Conservation (phyloP, 2,113 vertebrate genomes). For the Caranx melampygus region DNA sequence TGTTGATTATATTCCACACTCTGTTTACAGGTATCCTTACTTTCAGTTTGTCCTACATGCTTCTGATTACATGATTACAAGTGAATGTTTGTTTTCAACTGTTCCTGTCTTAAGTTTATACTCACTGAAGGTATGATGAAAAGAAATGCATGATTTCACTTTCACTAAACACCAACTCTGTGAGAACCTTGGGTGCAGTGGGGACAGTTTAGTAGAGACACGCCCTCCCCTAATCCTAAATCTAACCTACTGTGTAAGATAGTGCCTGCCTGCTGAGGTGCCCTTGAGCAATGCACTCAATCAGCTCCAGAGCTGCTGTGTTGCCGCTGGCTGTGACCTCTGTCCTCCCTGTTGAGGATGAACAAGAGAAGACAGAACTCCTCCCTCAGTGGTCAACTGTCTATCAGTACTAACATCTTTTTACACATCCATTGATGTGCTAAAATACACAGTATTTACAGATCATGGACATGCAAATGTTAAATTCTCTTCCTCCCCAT, state of each 20-base stretch:
- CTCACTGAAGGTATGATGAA: neutral
- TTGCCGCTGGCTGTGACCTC: slow-evolving; percentile 23
- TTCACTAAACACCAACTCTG: neutral
- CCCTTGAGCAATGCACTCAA: slow-evolving; percentile 18
- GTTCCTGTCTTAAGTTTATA: neutral
- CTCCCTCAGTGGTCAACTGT: neutral
- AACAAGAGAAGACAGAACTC: neutral
- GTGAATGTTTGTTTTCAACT: too few species aligned
- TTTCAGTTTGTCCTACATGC: too few species aligned
- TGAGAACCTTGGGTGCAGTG: neutral
- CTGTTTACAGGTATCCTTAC: too few species aligned
- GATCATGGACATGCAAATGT: neutral
- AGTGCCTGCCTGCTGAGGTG: slow-evolving; percentile 19
- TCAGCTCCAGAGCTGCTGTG: neutral
- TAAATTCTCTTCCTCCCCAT: neutral
- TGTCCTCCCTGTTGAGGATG: slow-evolving; percentile 11
- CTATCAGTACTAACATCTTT: slow-evolving; percentile 4
- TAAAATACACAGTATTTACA: neutral
- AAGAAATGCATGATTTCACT: neutral
- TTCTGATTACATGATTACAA: too few species aligned
- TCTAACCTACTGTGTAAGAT: neutral
- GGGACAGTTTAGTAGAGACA: neutral
- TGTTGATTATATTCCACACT: too few species aligned
- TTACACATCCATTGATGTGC: neutral
- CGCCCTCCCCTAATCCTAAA: neutral